Evolutionary conservation across 1,140 invertebrate genomes (phyloP).

Genomic region (Lethocerus indicus): DNA sequence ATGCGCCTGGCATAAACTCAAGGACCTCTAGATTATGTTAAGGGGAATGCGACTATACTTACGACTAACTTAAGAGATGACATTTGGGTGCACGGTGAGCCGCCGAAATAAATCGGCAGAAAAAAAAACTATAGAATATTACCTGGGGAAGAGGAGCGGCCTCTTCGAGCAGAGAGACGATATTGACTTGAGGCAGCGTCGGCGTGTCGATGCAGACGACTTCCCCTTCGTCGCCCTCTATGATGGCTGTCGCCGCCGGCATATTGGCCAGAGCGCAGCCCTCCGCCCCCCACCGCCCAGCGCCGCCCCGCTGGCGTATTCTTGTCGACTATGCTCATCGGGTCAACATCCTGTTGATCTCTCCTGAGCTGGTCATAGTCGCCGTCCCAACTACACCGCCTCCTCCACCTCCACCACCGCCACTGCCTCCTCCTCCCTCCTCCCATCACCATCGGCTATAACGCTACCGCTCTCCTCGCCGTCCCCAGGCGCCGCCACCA

Average conservation of each 20-base stretch:
- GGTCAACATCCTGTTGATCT: no score
- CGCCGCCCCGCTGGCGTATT: no score
- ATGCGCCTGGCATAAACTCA: no score
- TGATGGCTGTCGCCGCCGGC: constrained; percentile 46
- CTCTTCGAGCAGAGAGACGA: constrained; percentile 38
- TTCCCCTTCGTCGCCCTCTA: constrained; percentile 47
- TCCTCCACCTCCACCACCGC: constrained; percentile 17
- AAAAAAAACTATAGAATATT: neutral
- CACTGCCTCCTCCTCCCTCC: constrained; percentile 21
- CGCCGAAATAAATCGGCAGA: no score
- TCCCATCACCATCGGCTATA: constrained; percentile 16
- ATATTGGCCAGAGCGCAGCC: constrained; percentile 34
- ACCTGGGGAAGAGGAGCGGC: constrained; percentile 29
- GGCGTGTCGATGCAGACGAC: constrained; percentile 47
- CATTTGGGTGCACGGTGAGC: no score
- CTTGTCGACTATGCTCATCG: no score
- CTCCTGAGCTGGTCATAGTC: no score
- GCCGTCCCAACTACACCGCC: no score
- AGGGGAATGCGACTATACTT: no score
- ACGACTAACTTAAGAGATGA: no score
- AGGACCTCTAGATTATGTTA: no score
- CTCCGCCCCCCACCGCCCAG: constrained; percentile 39
- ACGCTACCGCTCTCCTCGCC: constrained; percentile 39
- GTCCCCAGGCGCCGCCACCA: constrained; percentile 56
- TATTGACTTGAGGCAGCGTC: constrained; percentile 37